Evolutionary conservation across 2,888 invertebrate species (phyloP).

Genomic region (Cataglyphis cursor): DNA sequence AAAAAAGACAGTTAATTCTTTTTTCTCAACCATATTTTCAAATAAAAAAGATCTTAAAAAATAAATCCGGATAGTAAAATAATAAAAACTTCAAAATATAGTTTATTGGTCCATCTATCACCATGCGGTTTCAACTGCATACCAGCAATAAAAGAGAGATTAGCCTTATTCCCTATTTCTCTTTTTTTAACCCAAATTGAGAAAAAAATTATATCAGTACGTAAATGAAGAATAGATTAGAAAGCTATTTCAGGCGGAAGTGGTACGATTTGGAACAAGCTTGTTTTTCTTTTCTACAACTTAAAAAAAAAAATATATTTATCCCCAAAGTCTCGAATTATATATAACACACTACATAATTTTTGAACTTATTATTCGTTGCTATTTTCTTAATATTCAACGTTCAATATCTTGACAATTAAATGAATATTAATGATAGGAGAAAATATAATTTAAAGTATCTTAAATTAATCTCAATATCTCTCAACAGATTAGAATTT

Average conservation of each 20-base stretch:
- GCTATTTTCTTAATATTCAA: slow-evolving; percentile 3
- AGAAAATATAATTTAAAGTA: not conserved
- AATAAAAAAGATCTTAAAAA: not conserved
- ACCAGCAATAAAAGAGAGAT: not conserved
- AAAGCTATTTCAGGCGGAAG: not conserved
- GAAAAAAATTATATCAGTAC: not conserved
- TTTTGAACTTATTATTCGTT: not conserved
- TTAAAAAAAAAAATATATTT: not conserved
- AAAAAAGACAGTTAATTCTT: not conserved
- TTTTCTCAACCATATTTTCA: not conserved
- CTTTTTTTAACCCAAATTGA: not conserved
- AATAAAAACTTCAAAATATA: not conserved
- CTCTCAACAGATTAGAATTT: not conserved
- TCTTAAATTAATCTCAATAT: not conserved
- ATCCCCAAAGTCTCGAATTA: not conserved
- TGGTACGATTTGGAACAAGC: not conserved
- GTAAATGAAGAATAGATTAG: not conserved
- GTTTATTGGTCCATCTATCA: not conserved
- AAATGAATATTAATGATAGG: not conserved
- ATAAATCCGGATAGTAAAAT: not conserved
- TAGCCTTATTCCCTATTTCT: not conserved
- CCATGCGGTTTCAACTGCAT: not conserved
- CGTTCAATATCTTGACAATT: slow-evolving; percentile 8
- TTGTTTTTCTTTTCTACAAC: not conserved
- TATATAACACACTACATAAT: not conserved